Evolutionary conservation across 2,113 vertebrate species (phyloP).

Genomic region (Crypturellus undulatus): DNA sequence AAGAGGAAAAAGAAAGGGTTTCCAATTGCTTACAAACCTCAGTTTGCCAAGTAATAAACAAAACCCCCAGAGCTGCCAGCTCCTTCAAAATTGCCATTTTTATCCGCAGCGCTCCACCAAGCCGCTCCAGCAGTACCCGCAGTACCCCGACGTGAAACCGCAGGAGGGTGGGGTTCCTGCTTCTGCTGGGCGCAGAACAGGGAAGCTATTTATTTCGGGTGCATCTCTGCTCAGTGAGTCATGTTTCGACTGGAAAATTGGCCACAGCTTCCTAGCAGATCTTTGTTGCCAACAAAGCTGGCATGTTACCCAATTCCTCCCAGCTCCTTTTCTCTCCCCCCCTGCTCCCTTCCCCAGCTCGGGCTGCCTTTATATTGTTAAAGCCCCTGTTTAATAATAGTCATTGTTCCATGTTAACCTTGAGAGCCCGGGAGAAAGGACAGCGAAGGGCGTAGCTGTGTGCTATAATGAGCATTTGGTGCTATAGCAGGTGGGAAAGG

Average conservation of each 20-base stretch:
- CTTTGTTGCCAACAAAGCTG: constrained; percentile 81
- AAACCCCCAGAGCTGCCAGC: constrained; percentile 76
- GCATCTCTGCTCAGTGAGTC: constrained; percentile 94
- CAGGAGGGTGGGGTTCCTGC: constrained; percentile 90
- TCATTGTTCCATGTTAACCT: constrained; percentile 86
- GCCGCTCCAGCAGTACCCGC: constrained; percentile 77
- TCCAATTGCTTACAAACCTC: constrained; percentile 78
- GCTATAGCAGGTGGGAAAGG: constrained; percentile 84
- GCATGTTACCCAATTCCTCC: constrained; percentile 82
- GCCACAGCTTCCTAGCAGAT: constrained; percentile 83
- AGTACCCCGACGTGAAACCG: constrained; percentile 87
- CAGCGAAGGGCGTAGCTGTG: constrained; percentile 79
- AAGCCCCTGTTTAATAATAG: constrained; percentile 80
- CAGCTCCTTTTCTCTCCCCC: constrained; percentile 65
- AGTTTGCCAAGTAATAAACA: constrained; percentile 84
- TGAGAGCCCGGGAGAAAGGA: constrained; percentile 80
- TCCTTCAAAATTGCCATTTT: constrained; percentile 83
- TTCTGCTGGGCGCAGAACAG: constrained; percentile 84
- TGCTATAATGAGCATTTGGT: constrained; percentile 85
- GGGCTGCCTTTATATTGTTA: constrained; percentile 74
- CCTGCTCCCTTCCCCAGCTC: constrained; percentile 68
- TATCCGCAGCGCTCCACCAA: constrained; percentile 76
- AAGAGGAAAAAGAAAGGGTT: constrained; percentile 55
- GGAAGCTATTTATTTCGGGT: constrained; percentile 96
- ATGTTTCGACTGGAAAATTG: constrained; percentile 97